Evolutionary conservation across 2,797 vertebrate species (phyloP).

Genomic region (Myotis findleyi): DNA sequence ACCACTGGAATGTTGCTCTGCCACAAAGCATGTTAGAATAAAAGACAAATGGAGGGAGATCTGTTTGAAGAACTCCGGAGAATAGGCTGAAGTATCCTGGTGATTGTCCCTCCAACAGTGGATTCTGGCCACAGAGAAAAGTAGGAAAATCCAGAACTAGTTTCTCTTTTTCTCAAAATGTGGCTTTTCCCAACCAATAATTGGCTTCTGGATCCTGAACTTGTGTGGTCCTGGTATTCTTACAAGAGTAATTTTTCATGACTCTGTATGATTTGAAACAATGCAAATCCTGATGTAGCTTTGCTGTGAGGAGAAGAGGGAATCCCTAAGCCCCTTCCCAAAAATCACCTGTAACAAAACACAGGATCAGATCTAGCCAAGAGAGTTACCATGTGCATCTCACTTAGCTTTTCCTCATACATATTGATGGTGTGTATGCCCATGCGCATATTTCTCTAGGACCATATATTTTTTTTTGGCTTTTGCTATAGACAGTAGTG

Average conservation of each 20-base stretch:
- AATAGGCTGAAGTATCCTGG: constrained; percentile 36
- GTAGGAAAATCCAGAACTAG: constrained; percentile 58
- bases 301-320: background rate
- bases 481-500: background rate
- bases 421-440: background rate
- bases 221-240: constrained; percentile 59
- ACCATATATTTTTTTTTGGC: background rate
- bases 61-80: constrained; percentile 65
- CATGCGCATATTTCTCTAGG: background rate
- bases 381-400: background rate
- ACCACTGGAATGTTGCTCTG: constrained; percentile 73
- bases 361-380: background rate
- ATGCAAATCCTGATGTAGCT: background rate
- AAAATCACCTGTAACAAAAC: constrained; percentile 1
- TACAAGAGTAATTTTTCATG: constrained; percentile 48
- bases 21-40: constrained; percentile 71
- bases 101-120: background rate
- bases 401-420: background rate
- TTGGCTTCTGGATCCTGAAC: constrained; percentile 45
- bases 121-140: constrained; percentile 56
- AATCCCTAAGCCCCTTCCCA: background rate
- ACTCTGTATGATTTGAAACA: constrained; percentile 15
- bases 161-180: constrained; percentile 56
- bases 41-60: constrained; percentile 64
- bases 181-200: constrained; percentile 22